Evolutionary conservation across 2,797 vertebrate species (phyloP), one percentile per base, ranked within the genome.

Genomic region (Chaetodon trifasciatus): DNA sequence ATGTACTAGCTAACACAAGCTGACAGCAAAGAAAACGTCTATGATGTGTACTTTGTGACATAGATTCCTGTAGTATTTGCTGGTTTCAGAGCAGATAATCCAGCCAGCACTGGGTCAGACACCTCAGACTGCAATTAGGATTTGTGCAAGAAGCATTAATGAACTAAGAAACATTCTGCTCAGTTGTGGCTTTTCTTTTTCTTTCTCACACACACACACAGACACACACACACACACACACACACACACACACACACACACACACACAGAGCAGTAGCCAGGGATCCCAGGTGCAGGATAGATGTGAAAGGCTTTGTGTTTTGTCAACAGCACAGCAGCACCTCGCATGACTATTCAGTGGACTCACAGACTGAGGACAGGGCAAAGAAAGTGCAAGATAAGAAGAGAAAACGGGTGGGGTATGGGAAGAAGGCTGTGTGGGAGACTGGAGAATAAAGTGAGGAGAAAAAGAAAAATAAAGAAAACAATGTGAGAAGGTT

Each of bases 321-420:
- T 88, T 89, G 90, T 91, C 89, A 93, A 92, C 88, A 93, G 84
- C 80, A 73, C 80, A 84, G 76, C 87, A 83, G 75, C 86, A 88
- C 87, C 88, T 93, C 89, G 85, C 88, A 87, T 89, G 85, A 90
- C 88, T 79, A 57, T 78, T 67, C 57, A 32, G 63, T 44, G 79
- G 68, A 77, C 81, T 86, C 83, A 55, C 39, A 52, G 57, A 56
- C 74, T 32, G 71, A 78, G 72, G 76, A 79, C 42, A 1, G 67
- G 70, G 63, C 64, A 79, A 80, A 84, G 71, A 74, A 70, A 82
- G 78, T 60, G 46, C 61, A 74, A 40, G 79, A 79, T 66, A 75
- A 77, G 69, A 85, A 72, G 44, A 61, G 61, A 23, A 70, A 73
- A 60, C 50, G 13, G 67, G 52, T 19, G 39, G 71, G 56, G 52